Base-by-base conservation (phyloP, 2,888 invertebrate genomes). In the Creontiades dilutus region DNA sequence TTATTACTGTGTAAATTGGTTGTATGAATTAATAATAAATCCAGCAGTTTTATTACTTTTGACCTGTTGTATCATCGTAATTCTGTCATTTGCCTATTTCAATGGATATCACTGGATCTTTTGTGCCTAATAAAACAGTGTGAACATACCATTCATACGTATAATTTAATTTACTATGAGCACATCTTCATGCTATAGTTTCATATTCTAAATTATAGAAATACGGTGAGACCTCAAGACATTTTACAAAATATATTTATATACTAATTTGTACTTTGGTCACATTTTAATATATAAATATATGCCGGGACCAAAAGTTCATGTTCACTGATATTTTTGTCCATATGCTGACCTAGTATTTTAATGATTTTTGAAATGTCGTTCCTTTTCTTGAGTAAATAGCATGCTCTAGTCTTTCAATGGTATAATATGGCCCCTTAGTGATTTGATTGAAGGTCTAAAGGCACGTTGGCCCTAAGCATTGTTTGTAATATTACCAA, bases 281-380 rank as follows among this genome's bases (percentile, higher is more conserved):
- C 75, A 68, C 86, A 86, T 86, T 76, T 86, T 86, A 86, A 76
- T 86, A 86, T 86, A 86, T 86, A 86, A 86, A 86, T 86, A 86
- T 86, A 86, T 86, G 46, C 86, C 68, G 86, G 86, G 86, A 86
- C 86, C 86, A 86, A 86, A 86, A 86, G 76, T 47, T 61, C 86
- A 86, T 46, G 68, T 75, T 86, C 23, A 19, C 68, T 76, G 28
- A 75, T 52, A 85, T 85, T 27, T 55, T 85, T 85, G 61, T 61
- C 85, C 37, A 28, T 85, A 68, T 23, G 68, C 68, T 85, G 46
- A 55, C 85, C 68, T 68, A 55, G 76, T 68, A 75, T 86, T 46
- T 61, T 28, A 9, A 57, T 61, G 57, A 86, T 46, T 57, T 84
- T 86, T 57, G 27, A 47, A 28, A 37, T 82, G 23, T 52, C 82